A percentile compares a stretch with the other conserved stretches of the same genome.
phyloP scores from a whole-genome alignment of 2,797 vertebrate species.

The Arvicola amphibius region DNA sequence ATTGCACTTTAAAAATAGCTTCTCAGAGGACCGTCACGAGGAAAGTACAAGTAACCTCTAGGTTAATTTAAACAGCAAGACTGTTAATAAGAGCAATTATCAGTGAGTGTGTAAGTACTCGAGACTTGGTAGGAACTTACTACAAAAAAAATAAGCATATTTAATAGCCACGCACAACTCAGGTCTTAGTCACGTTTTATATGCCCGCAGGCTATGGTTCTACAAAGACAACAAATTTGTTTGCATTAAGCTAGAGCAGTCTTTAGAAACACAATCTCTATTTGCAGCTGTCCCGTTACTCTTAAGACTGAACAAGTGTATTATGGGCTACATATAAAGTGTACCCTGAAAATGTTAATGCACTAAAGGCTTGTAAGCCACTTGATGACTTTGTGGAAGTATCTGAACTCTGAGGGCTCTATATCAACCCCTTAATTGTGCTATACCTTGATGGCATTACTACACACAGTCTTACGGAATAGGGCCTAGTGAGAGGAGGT shows the following conservation, averaged over 20 bases:
- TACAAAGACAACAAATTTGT: conserved; percentile 32
- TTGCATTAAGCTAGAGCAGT: not conserved
- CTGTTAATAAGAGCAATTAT: not conserved
- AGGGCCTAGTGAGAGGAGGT: not conserved
- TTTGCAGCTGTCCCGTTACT: not conserved
- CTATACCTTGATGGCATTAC: not conserved
- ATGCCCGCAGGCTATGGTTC: conserved; percentile 2
- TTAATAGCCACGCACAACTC: conserved; percentile 19
- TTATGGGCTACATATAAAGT: not conserved
- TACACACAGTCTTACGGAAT: too few species aligned
- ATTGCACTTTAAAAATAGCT: conserved; percentile 24
- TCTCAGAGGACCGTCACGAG: conserved; percentile 36
- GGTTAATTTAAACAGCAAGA: conserved; percentile 67
- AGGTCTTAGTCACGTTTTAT: conserved; percentile 55
- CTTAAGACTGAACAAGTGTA: not conserved
- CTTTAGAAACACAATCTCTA: not conserved
- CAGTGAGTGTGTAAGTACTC: not conserved
- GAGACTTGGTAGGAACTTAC: conserved; percentile 41
- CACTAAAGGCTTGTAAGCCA: not conserved
- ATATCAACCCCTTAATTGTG: not conserved
- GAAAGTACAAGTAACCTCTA: conserved; percentile 55
- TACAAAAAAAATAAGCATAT: conserved; percentile 54
- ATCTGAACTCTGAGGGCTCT: not conserved
- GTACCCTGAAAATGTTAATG: not conserved
- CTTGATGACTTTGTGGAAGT: not conserved